Evolutionary conservation across 2,888 invertebrate species (phyloP).

Genomic region (Sesamia inferens): DNA sequence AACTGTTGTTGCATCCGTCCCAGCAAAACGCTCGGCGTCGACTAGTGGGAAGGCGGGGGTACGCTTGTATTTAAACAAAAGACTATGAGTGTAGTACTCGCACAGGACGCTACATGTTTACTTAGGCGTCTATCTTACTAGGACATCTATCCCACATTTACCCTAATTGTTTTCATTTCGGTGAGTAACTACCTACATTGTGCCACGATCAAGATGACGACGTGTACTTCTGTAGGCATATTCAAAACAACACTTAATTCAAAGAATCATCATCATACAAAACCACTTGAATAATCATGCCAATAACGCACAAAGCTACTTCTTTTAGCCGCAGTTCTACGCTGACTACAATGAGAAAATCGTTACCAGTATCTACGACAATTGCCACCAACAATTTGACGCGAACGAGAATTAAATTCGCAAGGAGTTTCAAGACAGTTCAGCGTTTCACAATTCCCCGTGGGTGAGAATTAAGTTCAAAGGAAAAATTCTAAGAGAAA

Average conservation of each 20-base stretch:
- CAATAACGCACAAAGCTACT: conserved; percentile 12
- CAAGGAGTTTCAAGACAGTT: conserved; percentile 56
- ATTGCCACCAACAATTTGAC: conserved; percentile 54
- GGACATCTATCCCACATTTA: too few species aligned
- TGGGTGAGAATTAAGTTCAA: conserved; percentile 51
- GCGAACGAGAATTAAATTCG: conserved; percentile 56
- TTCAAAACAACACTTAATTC: conserved; percentile 5
- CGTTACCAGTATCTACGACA: conserved; percentile 42
- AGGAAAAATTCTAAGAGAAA: conserved; percentile 43
- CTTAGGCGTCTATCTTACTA: too few species aligned
- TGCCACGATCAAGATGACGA: neutral
- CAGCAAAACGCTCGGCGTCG: too few species aligned
- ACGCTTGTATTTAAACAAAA: too few species aligned
- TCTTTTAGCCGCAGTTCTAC: conserved; percentile 28
- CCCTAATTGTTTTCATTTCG: conserved; percentile 4
- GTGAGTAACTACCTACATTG: neutral
- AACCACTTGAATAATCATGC: conserved; percentile 11
- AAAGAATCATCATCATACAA: conserved; percentile 15
- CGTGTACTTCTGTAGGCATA: conserved; percentile 14
- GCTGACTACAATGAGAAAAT: conserved; percentile 24
- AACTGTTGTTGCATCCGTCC: too few species aligned
- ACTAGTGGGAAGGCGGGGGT: too few species aligned
- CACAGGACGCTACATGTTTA: too few species aligned
- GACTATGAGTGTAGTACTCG: too few species aligned
- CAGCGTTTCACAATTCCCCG: conserved; percentile 50